A percentile compares a stretch with the other conserved stretches of the same genome.
Conservation (phyloP, 2,113 vertebrate species). For the Porphyrio hochstetteri region DNA sequence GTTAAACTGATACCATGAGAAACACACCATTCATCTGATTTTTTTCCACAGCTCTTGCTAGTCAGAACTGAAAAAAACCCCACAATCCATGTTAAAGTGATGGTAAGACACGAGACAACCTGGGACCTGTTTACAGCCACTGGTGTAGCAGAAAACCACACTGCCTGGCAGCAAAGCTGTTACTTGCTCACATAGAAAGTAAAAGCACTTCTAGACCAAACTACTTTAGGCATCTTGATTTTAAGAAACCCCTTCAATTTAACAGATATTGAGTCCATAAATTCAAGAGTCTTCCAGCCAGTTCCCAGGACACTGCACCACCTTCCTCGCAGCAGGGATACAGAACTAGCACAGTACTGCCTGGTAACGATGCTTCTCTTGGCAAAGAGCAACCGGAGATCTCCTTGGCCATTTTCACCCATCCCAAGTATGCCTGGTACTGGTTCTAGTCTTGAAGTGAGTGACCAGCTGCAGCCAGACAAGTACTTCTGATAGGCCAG, state of each 20-base stretch:
- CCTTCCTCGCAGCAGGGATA: not conserved
- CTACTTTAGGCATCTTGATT: not conserved
- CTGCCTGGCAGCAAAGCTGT: not conserved
- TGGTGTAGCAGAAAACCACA: not conserved
- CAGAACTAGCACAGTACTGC: not conserved
- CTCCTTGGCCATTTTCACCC: not conserved
- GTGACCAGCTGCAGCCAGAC: not conserved
- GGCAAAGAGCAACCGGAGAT: not conserved
- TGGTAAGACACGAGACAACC: not conserved
- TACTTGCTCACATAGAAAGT: not conserved
- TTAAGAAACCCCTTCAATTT: not conserved
- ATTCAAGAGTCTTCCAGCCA: not conserved
- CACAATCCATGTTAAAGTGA: not conserved
- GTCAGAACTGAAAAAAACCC: not conserved
- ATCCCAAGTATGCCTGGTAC: not conserved
- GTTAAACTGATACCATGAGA: not conserved
- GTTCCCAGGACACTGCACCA: not conserved
- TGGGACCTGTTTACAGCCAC: not conserved
- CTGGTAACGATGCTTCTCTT: not conserved
- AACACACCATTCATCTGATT: not conserved
- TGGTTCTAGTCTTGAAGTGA: not conserved
- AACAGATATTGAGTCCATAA: not conserved
- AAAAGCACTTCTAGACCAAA: not conserved
- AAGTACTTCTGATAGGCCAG: not conserved
- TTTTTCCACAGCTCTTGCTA: not conserved